Conservation (phyloP, 2,797 vertebrate species). For the Lateolabrax maculatus region DNA sequence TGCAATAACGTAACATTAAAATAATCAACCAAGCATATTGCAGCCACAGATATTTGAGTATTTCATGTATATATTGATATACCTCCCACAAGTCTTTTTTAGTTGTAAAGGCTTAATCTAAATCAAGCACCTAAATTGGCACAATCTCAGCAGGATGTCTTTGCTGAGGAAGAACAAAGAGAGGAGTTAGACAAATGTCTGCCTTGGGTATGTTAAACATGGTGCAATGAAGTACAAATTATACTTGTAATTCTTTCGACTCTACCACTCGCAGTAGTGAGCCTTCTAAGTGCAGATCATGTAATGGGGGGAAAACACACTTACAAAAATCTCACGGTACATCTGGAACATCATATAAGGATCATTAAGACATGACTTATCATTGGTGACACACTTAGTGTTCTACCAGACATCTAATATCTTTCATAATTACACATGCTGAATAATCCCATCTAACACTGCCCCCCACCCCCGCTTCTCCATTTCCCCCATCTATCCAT, state of each 20-base stretch:
- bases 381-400: conserved; percentile 45
- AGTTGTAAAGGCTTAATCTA: conserved; percentile 2
- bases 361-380: conserved; percentile 65
- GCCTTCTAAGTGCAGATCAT: conserved; percentile 9
- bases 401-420: conserved; percentile 69
- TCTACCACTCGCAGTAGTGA: neutral
- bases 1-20: neutral
- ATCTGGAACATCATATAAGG: conserved; percentile 52
- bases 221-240: conserved; percentile 21
- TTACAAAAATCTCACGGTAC: conserved; percentile 41
- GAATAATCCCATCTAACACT: conserved; percentile 57
- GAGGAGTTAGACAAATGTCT: conserved; percentile 24
- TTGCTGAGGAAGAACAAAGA: conserved; percentile 36
- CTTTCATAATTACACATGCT: conserved; percentile 67
- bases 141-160: conserved; percentile 32
- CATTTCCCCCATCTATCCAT: conserved; percentile 53
- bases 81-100: neutral
- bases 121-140: conserved; percentile 26
- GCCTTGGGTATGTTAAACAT: conserved; percentile 27
- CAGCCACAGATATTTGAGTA: conserved; percentile 22
- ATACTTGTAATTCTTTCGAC: conserved; percentile 24
- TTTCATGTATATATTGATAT: conserved; percentile 17
- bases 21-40: neutral
- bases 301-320: conserved; percentile 3
- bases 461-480: conserved; percentile 5